Evolutionary conservation across 2,797 vertebrate genomes (phyloP).

Genomic region (Gobio occitaniae): DNA sequence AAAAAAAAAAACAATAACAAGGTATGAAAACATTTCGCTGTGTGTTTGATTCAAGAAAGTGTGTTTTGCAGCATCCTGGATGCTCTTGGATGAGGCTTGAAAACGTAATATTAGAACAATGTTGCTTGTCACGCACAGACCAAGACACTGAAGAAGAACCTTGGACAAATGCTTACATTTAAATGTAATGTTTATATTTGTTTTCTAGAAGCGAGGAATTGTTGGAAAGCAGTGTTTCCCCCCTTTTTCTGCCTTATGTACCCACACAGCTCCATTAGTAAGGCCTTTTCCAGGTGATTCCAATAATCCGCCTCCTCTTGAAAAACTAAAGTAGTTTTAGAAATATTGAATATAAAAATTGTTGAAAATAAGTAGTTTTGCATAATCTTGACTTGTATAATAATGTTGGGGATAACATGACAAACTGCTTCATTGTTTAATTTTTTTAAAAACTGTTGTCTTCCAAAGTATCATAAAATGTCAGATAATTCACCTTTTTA

Average conservation of each 20-base stretch:
- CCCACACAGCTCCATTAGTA: neutral
- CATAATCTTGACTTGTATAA: too few species aligned
- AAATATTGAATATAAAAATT: too few species aligned
- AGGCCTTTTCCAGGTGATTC: neutral
- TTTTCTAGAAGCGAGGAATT: neutral
- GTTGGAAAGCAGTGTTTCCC: neutral
- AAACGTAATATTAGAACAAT: conserved; percentile 27
- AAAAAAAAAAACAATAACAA: neutral
- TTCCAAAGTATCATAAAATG: too few species aligned
- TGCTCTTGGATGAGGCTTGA: neutral
- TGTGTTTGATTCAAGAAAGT: conserved; percentile 14
- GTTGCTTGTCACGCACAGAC: conserved; percentile 33
- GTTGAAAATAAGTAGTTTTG: too few species aligned
- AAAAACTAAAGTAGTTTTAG: too few species aligned
- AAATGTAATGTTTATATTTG: neutral
- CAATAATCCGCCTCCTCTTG: too few species aligned
- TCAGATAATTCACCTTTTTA: too few species aligned
- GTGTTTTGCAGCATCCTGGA: conserved; percentile 6
- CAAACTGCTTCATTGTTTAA: too few species aligned
- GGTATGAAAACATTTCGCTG: conserved; percentile 2
- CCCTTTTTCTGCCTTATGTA: neutral
- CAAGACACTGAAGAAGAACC: neutral
- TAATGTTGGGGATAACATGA: too few species aligned
- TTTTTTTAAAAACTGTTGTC: too few species aligned
- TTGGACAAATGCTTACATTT: too few species aligned